Evolutionary conservation across 2,888 invertebrate genomes (phyloP).

Genomic region (Amaurobius ferox): DNA sequence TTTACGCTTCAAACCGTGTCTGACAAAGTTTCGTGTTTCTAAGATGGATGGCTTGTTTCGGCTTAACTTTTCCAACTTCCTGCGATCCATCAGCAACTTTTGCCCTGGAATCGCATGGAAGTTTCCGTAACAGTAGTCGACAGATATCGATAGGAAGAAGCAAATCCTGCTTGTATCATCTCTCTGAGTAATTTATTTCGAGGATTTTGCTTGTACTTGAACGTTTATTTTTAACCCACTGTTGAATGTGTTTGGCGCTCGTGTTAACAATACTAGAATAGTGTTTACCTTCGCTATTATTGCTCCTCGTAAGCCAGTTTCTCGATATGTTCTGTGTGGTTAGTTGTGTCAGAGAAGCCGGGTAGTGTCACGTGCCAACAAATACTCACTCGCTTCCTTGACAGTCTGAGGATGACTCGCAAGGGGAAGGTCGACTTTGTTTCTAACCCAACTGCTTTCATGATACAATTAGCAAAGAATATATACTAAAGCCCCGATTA

Average conservation of each 20-base stretch:
- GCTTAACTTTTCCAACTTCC: background rate
- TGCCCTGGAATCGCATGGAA: background rate
- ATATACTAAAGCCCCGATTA: too few relatives aligned
- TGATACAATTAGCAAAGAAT: too few relatives aligned
- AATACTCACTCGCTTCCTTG: constrained; percentile 30
- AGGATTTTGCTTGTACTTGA: constrained; percentile 1
- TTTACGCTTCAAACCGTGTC: too few relatives aligned
- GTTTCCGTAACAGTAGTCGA: constrained; percentile 3
- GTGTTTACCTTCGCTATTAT: constrained; percentile 55
- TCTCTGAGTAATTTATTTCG: constrained; percentile 12
- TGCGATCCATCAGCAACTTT: background rate
- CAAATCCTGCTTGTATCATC: background rate
- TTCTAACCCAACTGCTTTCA: background rate
- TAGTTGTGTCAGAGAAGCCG: background rate
- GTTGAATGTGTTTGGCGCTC: constrained; percentile 36
- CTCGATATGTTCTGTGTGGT: constrained; percentile 13
- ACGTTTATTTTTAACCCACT: constrained; percentile 31
- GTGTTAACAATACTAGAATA: constrained; percentile 53
- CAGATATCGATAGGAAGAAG: background rate
- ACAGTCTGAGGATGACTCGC: constrained; percentile 17
- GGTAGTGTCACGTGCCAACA: constrained; percentile 49
- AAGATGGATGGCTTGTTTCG: too few relatives aligned
- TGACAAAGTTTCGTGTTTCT: too few relatives aligned
- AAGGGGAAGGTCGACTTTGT: constrained; percentile 45
- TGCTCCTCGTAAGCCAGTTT: constrained; percentile 41